A percentile compares a stretch with the other conserved stretches of the same genome.
Conservation (phyloP, 2,888 invertebrate species). For the Parascotia fuliginaria region DNA sequence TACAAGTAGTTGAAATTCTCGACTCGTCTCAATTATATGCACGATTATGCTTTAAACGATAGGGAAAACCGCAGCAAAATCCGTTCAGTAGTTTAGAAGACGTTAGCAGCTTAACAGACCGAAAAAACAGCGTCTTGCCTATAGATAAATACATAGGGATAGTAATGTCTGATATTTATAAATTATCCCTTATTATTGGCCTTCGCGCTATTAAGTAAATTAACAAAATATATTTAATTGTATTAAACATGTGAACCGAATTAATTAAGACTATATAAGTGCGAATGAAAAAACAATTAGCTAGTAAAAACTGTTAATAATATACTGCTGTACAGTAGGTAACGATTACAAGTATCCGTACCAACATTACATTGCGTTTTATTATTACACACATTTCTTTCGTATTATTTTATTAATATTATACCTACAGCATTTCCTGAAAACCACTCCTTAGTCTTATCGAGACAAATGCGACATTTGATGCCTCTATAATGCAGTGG, state of each 20-base stretch:
- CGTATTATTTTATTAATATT: not conserved
- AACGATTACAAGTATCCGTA: constrained; percentile 4
- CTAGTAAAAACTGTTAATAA: constrained; percentile 50
- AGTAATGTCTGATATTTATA: constrained; percentile 14
- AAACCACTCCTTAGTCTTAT: too few relatives aligned
- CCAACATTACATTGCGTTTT: not conserved
- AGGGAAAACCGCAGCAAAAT: too few relatives aligned
- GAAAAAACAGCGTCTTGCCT: too few relatives aligned
- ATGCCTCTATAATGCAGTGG: too few relatives aligned
- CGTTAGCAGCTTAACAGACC: too few relatives aligned
- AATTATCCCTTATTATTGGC: constrained; percentile 13
- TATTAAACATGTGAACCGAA: constrained; percentile 53
- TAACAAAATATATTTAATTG: constrained; percentile 27
- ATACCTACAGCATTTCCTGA: too few relatives aligned
- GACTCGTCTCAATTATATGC: too few relatives aligned
- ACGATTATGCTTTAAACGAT: too few relatives aligned
- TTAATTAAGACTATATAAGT: constrained; percentile 52
- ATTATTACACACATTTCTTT: not conserved
- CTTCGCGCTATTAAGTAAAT: constrained; percentile 14
- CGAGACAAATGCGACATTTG: too few relatives aligned
- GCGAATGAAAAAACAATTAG: constrained; percentile 48
- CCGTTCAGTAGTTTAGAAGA: too few relatives aligned
- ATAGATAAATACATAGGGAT: too few relatives aligned
- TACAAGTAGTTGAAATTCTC: too few relatives aligned
- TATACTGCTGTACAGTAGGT: constrained; percentile 20